Evolutionary conservation across 1,140 invertebrate species (phyloP).

Genomic region (Drosophila suzukii): DNA sequence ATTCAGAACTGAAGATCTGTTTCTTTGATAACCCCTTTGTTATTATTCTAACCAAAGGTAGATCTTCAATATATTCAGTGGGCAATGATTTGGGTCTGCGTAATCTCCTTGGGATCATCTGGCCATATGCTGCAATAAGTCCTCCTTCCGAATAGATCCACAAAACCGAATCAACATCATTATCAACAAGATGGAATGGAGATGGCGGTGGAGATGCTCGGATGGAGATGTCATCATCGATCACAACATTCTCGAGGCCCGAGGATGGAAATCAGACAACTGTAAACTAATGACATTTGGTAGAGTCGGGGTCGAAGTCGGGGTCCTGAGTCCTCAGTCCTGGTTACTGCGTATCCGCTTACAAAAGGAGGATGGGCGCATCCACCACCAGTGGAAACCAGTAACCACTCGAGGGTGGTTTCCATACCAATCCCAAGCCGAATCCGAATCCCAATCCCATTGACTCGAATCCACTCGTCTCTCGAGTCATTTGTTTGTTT

Average conservation of each 20-base stretch:
- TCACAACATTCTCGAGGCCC: slow-evolving; percentile 53
- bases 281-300: slow-evolving; percentile 72
- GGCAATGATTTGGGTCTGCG: background rate
- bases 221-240: slow-evolving; percentile 71
- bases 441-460: slow-evolving; percentile 7
- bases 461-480: slow-evolving; percentile 10
- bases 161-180: slow-evolving; percentile 38
- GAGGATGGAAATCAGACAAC: slow-evolving; percentile 76
- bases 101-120: slow-evolving; percentile 1
- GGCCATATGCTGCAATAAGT: slow-evolving; percentile 20
- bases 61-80: too few relatives aligned
- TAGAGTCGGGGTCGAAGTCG: background rate
- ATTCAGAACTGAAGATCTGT: too few relatives aligned
- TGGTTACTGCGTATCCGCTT: slow-evolving; percentile 55
- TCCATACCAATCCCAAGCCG: background rate
- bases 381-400: slow-evolving; percentile 25
- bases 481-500: slow-evolving; percentile 71
- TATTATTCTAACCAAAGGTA: background rate
- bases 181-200: slow-evolving; percentile 8
- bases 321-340: background rate
- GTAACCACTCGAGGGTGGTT: slow-evolving; percentile 49
- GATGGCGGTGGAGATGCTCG: slow-evolving; percentile 8
- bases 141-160: background rate
- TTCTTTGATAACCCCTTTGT: too few relatives aligned
- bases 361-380: slow-evolving; percentile 32